Evolutionary conservation across 2,888 invertebrate species (phyloP).

Genomic region (Ormyrus thymus): DNA sequence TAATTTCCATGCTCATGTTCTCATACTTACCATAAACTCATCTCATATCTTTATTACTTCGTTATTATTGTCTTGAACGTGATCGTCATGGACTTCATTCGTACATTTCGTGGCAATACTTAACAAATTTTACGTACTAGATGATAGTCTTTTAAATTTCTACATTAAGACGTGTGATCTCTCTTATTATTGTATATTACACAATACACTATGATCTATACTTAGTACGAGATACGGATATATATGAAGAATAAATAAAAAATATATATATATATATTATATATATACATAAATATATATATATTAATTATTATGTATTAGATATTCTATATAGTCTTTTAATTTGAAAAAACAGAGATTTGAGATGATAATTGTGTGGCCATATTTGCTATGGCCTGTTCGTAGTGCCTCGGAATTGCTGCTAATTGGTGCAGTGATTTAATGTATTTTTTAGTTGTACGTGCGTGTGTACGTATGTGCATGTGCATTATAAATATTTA

Average conservation of each 20-base stretch:
- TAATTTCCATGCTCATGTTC: conserved; percentile 33
- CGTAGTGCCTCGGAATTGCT: conserved; percentile 76
- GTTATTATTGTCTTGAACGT: conserved; percentile 54
- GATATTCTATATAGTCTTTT: conserved; percentile 65
- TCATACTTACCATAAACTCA: conserved; percentile 41
- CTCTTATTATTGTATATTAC: conserved; percentile 74
- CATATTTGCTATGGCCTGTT: conserved; percentile 74
- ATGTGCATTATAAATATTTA: conserved; percentile 56
- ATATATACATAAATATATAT: conserved; percentile 54
- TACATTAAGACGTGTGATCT: conserved; percentile 75
- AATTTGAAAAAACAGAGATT: conserved; percentile 67
- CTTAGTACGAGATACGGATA: conserved; percentile 67
- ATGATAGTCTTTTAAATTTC: conserved; percentile 74
- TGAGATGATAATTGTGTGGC: conserved; percentile 74
- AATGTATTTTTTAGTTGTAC: conserved; percentile 71
- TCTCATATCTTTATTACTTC: conserved; percentile 43
- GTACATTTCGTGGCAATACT: conserved; percentile 72
- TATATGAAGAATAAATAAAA: conserved; percentile 60
- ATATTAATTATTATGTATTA: conserved; percentile 67
- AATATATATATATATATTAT: conserved; percentile 61
- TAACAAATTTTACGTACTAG: conserved; percentile 71
- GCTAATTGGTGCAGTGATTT: conserved; percentile 74
- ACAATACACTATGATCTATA: conserved; percentile 67
- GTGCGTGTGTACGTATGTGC: conserved; percentile 58
- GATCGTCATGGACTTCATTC: conserved; percentile 62